Evolutionary conservation across 2,113 vertebrate genomes (phyloP).

Genomic region (Cephalopterus ornatus): DNA sequence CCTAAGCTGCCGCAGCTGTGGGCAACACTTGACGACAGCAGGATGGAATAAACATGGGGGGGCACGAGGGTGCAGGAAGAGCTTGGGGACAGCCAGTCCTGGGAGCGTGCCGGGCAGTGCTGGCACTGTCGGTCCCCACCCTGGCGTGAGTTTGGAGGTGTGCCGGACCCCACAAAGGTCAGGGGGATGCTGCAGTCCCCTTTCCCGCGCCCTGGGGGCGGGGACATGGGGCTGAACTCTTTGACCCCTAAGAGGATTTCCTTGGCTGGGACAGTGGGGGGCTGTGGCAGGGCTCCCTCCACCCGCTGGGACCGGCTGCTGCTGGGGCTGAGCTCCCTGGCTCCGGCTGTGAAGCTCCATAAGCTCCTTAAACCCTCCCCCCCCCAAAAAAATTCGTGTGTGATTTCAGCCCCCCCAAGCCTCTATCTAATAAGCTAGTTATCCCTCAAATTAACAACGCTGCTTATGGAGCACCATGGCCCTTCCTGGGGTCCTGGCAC

Average conservation of each 20-base stretch:
- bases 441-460: neutral
- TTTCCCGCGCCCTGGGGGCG: neutral
- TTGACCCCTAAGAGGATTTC: conserved; percentile 33
- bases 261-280: neutral
- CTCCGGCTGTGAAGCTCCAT: neutral
- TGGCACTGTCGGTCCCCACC: neutral
- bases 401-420: neutral
- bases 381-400: neutral
- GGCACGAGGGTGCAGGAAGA: neutral
- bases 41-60: neutral
- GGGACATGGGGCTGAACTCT: neutral
- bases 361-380: conserved; percentile 24
- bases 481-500: neutral
- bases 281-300: neutral
- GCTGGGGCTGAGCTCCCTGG: neutral
- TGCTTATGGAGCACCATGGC: neutral
- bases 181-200: neutral
- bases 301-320: neutral
- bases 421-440: conserved; percentile 20
- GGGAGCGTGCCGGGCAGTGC: neutral
- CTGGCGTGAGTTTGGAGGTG: neutral
- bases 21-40: neutral
- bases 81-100: neutral
- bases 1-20: conserved; percentile 50
- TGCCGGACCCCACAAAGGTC: neutral